Evolutionary conservation across 1,140 invertebrate genomes (phyloP).

Genomic region (Fopius arisanus): DNA sequence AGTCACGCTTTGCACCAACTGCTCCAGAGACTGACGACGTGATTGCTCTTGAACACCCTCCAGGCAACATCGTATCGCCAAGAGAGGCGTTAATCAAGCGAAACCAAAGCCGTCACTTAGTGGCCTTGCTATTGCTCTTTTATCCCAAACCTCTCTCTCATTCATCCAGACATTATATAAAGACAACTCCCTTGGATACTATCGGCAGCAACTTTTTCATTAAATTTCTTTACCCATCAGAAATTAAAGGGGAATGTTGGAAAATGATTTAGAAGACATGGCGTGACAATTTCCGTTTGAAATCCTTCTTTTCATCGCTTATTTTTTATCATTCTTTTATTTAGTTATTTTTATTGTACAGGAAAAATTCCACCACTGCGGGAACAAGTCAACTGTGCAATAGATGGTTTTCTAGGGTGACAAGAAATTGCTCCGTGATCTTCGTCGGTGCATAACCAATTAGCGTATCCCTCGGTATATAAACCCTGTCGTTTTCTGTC

Average conservation of each 20-base stretch:
- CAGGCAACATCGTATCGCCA: not conserved
- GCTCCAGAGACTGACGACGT: slow-evolving; percentile 10
- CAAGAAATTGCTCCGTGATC: slow-evolving; percentile 31
- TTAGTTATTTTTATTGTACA: not conserved
- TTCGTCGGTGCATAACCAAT: slow-evolving; percentile 45
- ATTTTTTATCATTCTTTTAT: not conserved
- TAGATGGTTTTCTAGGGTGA: slow-evolving; percentile 1
- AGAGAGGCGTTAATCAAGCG: slow-evolving; percentile 28
- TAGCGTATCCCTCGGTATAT: slow-evolving; percentile 24
- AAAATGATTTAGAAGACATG: not conserved
- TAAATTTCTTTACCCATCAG: not conserved
- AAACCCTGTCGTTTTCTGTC: slow-evolving; percentile 33
- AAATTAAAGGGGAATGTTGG: not conserved
- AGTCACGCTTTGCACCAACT: slow-evolving; percentile 25
- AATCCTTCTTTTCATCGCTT: not conserved
- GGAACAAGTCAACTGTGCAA: slow-evolving; percentile 6
- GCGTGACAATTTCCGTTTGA: not conserved
- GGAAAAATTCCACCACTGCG: not conserved
- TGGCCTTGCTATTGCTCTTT: slow-evolving; percentile 18
- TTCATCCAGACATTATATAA: not conserved
- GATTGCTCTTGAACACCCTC: slow-evolving; percentile 30
- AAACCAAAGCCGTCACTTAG: slow-evolving; percentile 30
- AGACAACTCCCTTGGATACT: not conserved
- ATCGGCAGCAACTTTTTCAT: not conserved
- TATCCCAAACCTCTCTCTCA: not conserved